phyloP scores from a whole-genome alignment of 1,140 invertebrate species.

The Temnothorax curvispinosus region DNA sequence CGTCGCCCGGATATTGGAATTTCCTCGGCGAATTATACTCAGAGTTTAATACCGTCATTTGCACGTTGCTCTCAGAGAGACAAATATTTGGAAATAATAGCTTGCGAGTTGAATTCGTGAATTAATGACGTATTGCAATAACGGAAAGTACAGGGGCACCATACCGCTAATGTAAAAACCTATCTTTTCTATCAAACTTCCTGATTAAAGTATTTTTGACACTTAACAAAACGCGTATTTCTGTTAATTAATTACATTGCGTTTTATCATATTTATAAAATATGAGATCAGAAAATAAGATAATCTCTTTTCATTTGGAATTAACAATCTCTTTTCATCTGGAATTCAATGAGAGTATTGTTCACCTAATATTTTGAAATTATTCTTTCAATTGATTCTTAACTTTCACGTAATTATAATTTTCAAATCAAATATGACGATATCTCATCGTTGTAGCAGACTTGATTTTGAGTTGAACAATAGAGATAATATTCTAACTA shows the following conservation, averaged over 20 bases:
- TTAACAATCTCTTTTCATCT: background rate
- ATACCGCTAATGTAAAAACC: background rate
- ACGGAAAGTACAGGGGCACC: background rate
- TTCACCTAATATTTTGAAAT: background rate
- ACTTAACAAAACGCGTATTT: background rate
- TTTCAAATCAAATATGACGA: background rate
- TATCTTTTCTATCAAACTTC: background rate
- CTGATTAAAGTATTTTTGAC: background rate
- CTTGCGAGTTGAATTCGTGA: background rate
- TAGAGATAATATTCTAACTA: slow-evolving; percentile 33
- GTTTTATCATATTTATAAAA: background rate
- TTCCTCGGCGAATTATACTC: slow-evolving; percentile 28
- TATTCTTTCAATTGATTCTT: background rate
- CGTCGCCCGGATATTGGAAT: slow-evolving; percentile 52
- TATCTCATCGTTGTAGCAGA: background rate
- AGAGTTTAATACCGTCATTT: slow-evolving; percentile 14
- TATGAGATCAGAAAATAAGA: background rate
- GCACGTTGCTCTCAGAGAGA: background rate
- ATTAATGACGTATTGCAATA: background rate
- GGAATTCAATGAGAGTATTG: background rate
- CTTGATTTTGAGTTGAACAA: background rate
- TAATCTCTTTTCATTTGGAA: too few species aligned
- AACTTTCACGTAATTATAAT: background rate
- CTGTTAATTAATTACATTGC: background rate
- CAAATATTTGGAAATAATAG: background rate